Evolutionary conservation across 2,797 vertebrate genomes (phyloP), one percentile per base, ranked within the genome.

Genomic region (Anomalospiza imberbis): DNA sequence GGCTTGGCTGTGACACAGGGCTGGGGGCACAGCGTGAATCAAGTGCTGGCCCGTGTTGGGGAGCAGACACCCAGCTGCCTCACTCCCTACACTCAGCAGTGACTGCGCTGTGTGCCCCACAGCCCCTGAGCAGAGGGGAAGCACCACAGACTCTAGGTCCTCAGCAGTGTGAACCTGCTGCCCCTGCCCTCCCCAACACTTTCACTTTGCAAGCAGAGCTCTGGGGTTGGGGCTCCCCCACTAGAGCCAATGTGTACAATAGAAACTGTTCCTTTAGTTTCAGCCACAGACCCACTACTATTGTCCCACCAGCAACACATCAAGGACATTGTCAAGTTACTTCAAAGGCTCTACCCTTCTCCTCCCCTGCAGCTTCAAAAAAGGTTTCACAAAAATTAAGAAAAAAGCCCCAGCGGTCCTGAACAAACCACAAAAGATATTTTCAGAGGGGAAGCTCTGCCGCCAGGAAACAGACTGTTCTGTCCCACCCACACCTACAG

Each of bases 401-500:
- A 29, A 32, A 57, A 68, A 77, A 58, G 12, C 2, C 38, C 57
- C 45, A 62, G 48, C 55, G 76, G 72, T 88, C 80, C 80, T 70
- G 80, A 40, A 88, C 50, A 88, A 75, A 86, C 47, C 74, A 62
- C 84, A 85, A 53, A 86, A 70, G 50, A 65, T 51, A 85, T 89
- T 94, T 79, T 85, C 32, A 26, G 78, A 92, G 54, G 63, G 72
- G 72, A 95, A 95, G 81, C 2, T 18, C n/a, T 5, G 65, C 92
- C 5, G 44, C 90, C 93, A 96, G 93, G 94, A 96, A 85, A 80
- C 89, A 93, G 89, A 74, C 93, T 94, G 84, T 71, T 85, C 93
- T 81, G 75, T 95, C 89, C 89, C 94, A 84, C 91, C 95, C 88
- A 94, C 94, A 95, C 79, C 92, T 88, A 40, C 47, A 96, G 85